Conservation (phyloP, 30 jellyfish, hydroid and myxozoan genomes). For the Chironex yamaguchii region DNA sequence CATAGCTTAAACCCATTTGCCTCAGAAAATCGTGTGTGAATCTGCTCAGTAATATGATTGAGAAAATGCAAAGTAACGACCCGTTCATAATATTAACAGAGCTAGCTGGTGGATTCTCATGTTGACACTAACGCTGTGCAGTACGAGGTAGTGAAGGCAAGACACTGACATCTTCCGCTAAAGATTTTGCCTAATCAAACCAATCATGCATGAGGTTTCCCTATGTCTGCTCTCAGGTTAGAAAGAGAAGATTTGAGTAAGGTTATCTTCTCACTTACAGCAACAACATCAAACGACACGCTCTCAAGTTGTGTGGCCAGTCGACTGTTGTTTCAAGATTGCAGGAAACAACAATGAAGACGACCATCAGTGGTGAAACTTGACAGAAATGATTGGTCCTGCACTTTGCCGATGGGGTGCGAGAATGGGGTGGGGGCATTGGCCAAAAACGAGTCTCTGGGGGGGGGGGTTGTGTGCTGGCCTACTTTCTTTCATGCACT, state of each 20-base stretch:
- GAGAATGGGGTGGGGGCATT: no score
- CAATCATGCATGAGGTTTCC: background rate
- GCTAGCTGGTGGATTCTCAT: conserved; percentile 30
- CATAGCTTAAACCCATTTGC: conserved; percentile 16
- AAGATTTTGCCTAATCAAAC: conserved; percentile 30
- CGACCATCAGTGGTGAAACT: no score
- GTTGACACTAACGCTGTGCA: conserved; percentile 13
- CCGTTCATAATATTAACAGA: conserved; percentile 34
- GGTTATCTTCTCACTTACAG: background rate
- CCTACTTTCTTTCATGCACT: no score
- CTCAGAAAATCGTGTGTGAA: conserved; percentile 16
- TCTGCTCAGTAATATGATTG: conserved; percentile 48
- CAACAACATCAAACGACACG: conserved; percentile 42
- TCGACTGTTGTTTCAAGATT: no score
- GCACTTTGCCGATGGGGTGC: no score
- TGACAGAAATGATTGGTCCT: no score
- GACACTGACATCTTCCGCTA: conserved; percentile 28
- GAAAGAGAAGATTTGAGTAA: conserved; percentile 1
- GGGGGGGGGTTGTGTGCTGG: no score
- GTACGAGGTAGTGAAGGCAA: conserved; percentile 38
- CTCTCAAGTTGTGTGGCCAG: no score
- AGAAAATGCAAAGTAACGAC: conserved; percentile 42
- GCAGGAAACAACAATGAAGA: no score
- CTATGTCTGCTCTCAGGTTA: conserved; percentile 12
- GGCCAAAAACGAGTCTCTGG: no score